Evolutionary conservation across 2,113 vertebrate species (phyloP), one percentile per base, ranked within the genome.

Genomic region (Seriola rivoliana): DNA sequence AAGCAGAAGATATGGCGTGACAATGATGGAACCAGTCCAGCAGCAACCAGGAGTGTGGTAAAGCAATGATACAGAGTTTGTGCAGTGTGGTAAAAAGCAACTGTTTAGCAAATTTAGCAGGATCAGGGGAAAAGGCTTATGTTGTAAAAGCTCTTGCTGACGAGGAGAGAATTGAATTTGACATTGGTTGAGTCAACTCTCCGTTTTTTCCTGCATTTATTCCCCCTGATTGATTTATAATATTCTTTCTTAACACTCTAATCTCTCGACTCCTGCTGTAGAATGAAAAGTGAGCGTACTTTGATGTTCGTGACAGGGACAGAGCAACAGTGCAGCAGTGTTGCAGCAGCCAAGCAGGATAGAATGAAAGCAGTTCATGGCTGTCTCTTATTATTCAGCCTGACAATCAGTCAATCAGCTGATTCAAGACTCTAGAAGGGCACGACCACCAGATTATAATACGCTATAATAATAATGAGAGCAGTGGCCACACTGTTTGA

Each of bases 381-480:
- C 74, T 42, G 38, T 55, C 50, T 85, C 14, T 71, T 44, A 64
- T 77, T 78, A 70, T 78, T 78, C 71, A 71, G 58, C 65, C 16
- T 42, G 40, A 42, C 40, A 9, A 42, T 42, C 40, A 9, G 83
- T 88, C 82, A 78, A 67, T 92, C 85, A 75, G 5, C 42, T 52
- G 71, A 83, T 70, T 64, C 25, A 32, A 74, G 72, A 71, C 38
- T 54, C 40, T 48, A 40, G n/a, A 50, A 84, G 69, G 67, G 36
- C 21, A 16, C 83, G 90, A 86, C 85, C 84, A 75, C 62, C 68
- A 71, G 62, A 80, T 88, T 81, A 89, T 89, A 65, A 76, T 79
- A 74, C 29, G 60, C 36, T 72, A 16, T 32, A 78, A 64, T 58
- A 80, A 87, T 74, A 71, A 89, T 71, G 74, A 64, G 52, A 71